Base-by-base conservation (phyloP, 1,140 invertebrate species). In the Pachypsylla venusta region DNA sequence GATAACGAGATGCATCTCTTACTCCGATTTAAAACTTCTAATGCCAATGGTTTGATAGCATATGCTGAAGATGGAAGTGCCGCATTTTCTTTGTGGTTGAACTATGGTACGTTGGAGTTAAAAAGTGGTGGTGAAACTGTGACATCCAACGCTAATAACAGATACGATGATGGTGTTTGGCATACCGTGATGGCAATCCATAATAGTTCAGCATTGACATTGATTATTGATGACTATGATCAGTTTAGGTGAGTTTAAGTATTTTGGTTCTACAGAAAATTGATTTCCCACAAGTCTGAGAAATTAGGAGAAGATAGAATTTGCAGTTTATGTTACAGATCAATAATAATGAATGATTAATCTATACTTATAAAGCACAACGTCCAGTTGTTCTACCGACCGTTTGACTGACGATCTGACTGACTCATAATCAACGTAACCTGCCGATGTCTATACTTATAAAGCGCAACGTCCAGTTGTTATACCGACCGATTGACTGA, bases 131-230 rank as follows among this genome's bases (percentile, higher is more conserved):
- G 77, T 78, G 20, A 59, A 63, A 74, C 77, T 60, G 67, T 85
- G 19, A 77, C 72, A 20, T 78, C 79, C 0, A 75, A 76, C 7
- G 71, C 78, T 1, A 75, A 74, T 22, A 79, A 74, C 1, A 74
- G 70, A 53, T 92, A 88, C 70, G 87, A 91, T 68, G 93, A 98
- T 71, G 85, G 83, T 27, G 79, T 86, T 59, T 96, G 93, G 90
- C 94, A 98, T 71, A 89, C 91, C 4, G 82, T 97, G 0, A 89
- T 87, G 0, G 83, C 91, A 0, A 85, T 81, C 1, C 85, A 87
- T 64, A 79, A 79, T 70, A 67, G 73, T 53, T 72, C 70, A 20
- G 70, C 75, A 56, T 71, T 90, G 48, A 69, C 81, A 16, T 75
- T 97, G 1, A 83, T 88, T 55, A 85, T 94, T 22, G 93, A 98